Percentiles rank a stretch among this genome's conserved stretches.
phyloP scores from a whole-genome alignment of 2,113 vertebrate genomes.

The Calidris pugnax region DNA sequence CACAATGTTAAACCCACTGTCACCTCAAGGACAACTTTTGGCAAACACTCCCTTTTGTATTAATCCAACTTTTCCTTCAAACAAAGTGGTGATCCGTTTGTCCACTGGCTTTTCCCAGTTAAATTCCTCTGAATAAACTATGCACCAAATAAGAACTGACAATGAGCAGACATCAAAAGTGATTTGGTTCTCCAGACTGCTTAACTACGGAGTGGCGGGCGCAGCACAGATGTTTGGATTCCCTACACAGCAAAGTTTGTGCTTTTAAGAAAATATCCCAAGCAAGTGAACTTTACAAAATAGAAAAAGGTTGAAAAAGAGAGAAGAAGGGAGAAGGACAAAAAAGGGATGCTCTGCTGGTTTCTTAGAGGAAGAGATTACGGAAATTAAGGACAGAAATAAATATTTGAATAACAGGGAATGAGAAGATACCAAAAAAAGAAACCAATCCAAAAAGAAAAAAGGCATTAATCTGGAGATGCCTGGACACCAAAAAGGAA shows the following conservation, averaged over 20 bases:
- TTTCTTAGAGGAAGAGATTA: not conserved
- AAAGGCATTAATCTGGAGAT: not conserved
- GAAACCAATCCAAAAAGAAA: not conserved
- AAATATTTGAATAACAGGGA: not conserved
- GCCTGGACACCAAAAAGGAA: not conserved
- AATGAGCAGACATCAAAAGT: slow-evolving; percentile 14
- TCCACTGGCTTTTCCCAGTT: not conserved
- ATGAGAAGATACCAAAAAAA: not conserved
- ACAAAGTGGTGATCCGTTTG: not conserved
- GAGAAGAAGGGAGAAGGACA: not conserved
- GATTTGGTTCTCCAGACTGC: not conserved
- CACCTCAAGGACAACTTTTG: not conserved
- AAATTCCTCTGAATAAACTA: slow-evolving; percentile 39
- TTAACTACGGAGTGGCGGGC: not conserved
- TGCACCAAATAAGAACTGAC: slow-evolving; percentile 44
- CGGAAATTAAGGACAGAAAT: not conserved
- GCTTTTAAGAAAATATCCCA: not conserved
- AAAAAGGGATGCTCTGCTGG: not conserved
- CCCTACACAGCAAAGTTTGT: not conserved
- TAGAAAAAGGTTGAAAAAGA: not conserved
- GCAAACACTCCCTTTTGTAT: not conserved
- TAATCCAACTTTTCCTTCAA: slow-evolving; percentile 42
- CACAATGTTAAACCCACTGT: not conserved
- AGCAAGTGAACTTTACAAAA: not conserved
- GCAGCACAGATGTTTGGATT: not conserved